These are phyloP conservation scores for Helleia helle DNA, from an alignment of 2,888 invertebrate species.

Conservation along the genomic window DNA sequence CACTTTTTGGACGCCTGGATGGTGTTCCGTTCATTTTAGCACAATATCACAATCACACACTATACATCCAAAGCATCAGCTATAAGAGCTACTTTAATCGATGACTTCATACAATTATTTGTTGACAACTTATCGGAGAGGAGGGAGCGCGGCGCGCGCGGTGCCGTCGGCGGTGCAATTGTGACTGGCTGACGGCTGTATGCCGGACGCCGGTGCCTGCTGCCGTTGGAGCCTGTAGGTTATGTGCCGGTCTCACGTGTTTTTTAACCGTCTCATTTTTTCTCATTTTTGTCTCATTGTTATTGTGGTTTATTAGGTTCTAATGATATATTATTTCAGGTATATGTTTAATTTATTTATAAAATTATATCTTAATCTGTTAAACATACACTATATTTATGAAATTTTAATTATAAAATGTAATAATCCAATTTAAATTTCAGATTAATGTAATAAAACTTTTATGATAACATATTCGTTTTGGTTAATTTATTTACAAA, in stretches of 20 bases:
- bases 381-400: too few species aligned
- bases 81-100: constrained; percentile 45
- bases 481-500: too few species aligned
- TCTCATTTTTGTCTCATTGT: too few species aligned
- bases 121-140: constrained; percentile 60
- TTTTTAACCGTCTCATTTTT: too few species aligned
- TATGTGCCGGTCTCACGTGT: constrained; percentile 34
- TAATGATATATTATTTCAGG: too few species aligned
- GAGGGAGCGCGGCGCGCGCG: constrained; percentile 37
- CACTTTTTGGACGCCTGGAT: constrained; percentile 60
- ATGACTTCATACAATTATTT: constrained; percentile 67
- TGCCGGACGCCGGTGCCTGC: constrained; percentile 15
- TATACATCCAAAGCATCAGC: constrained; percentile 41
- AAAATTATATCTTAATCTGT: too few species aligned
- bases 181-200: constrained; percentile 35
- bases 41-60: constrained; percentile 52
- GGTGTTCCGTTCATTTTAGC: constrained; percentile 67
- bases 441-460: too few species aligned
- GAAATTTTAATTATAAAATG: too few species aligned
- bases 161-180: constrained; percentile 38
- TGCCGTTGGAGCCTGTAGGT: constrained; percentile 43
- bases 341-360: too few species aligned
- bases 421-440: too few species aligned
- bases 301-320: too few species aligned
- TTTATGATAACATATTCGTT: too few species aligned